Evolutionary conservation across 1,140 invertebrate species (phyloP).

Genomic region (Brachystomella parvula): DNA sequence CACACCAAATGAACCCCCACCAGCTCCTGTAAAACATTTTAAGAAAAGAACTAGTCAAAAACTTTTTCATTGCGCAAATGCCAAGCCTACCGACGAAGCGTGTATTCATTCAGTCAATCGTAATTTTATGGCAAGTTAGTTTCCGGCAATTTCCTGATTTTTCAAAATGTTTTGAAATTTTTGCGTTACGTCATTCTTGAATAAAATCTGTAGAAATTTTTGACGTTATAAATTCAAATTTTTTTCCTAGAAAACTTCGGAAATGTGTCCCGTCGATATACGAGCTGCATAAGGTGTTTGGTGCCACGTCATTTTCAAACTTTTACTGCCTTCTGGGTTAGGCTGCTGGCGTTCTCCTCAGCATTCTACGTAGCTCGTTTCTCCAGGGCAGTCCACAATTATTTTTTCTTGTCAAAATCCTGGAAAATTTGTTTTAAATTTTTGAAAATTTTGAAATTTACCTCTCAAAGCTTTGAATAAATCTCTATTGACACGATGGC

Average conservation of each 20-base stretch:
- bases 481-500: not conserved
- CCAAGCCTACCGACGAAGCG: not conserved
- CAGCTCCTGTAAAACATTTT: not conserved
- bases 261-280: too few relatives aligned
- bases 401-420: too few relatives aligned
- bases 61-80: not conserved
- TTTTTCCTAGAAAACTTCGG: too few relatives aligned
- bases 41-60: not conserved
- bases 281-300: too few relatives aligned
- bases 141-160: not conserved
- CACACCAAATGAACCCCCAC: not conserved
- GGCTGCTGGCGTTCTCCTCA: too few relatives aligned
- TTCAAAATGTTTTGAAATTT: not conserved
- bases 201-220: too few relatives aligned
- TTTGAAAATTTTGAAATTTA: not conserved
- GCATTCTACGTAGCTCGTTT: not conserved
- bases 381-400: not conserved
- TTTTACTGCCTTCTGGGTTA: not conserved
- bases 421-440: not conserved
- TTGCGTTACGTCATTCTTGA: too few relatives aligned
- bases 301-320: not conserved
- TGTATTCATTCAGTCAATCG: not conserved
- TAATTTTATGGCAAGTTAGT: not conserved
- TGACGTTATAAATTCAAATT: too few relatives aligned
- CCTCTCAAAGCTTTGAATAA: slow-evolving; percentile 4